Base-by-base conservation (phyloP, 2,888 invertebrate species). In the Abrostola triplasia region DNA sequence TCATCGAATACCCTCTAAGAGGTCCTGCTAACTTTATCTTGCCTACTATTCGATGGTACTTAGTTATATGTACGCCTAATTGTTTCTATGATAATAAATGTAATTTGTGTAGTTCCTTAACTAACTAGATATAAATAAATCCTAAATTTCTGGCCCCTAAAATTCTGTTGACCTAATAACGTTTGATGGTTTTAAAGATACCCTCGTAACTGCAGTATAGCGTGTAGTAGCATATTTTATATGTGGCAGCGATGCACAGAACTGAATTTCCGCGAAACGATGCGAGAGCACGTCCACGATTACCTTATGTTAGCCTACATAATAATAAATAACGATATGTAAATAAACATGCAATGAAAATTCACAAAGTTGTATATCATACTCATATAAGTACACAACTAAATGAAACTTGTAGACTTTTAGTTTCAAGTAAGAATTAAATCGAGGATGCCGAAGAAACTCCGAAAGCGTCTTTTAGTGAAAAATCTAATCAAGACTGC, bases 271-370 rank as follows among this genome's bases (percentile, higher is more conserved):
- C 56, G 40, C 12, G 36, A 52, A 60, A 13, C 40, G 35, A 73
- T 74, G 73, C 74, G 41, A 10, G 24, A 40, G 60, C 73, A 73
- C 67, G 76, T 36, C 60, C 70, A 42, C 24, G 52, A 48, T 59
- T 74, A 66, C 12, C 59, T 70, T 59, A 66, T 53, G 52, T 59
- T 65, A 49, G 66, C 50, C 42, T 53, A 54, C 35, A 42, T 55
- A 37, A 47, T 35, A 52, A 47, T 38, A 40, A 56, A 10, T 8
- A 68, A 36, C 59, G 40, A 42, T 9, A 42, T 37, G 24, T 36
- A 6, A 6, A 35, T n/a, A 52, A 35, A 61, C 35, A 41, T 9
- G 50, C 10, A 60, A 42, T 56, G 36, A 13, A 7, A 5, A 9
- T 4, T 47, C 1, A 47, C 13, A 47, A 47, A 13, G 8, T 2